Evolutionary conservation across 2,797 vertebrate species (phyloP).

Genomic region (Florisuga fusca): DNA sequence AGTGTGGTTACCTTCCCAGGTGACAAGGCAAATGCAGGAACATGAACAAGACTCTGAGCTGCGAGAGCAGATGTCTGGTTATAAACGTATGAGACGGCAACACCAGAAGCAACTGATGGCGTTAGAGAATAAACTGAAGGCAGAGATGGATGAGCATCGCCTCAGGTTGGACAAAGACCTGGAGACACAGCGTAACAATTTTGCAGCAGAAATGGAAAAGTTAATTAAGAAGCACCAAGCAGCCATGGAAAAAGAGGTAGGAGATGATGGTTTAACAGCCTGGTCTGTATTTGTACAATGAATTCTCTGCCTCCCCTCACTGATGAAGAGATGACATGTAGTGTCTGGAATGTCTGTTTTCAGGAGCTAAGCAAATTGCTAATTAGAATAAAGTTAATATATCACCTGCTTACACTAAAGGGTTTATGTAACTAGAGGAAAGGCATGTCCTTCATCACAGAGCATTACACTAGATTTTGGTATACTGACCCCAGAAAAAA

Average conservation of each 20-base stretch:
- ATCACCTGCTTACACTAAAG: conserved; percentile 22
- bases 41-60: conserved; percentile 98
- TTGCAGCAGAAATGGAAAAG: conserved; percentile 97
- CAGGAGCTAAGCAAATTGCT: conserved; percentile 40
- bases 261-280: not conserved
- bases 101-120: conserved; percentile 99
- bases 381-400: conserved; percentile 23
- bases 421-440: conserved; percentile 34
- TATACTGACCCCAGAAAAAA: not conserved
- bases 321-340: conserved; percentile 28
- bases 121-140: conserved; percentile 97
- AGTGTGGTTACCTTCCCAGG: conserved; percentile 79
- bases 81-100: conserved; percentile 98
- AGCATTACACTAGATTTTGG: not conserved
- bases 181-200: conserved; percentile 96
- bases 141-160: conserved; percentile 97
- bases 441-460: not conserved
- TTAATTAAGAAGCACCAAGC: conserved; percentile 97
- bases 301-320: conserved; percentile 8
- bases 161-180: conserved; percentile 99
- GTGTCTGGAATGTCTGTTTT: conserved; percentile 46
- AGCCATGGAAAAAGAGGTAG: conserved; percentile 98
- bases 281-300: not conserved
- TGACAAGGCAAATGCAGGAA: conserved; percentile 98
- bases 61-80: conserved; percentile 97